Conservation (phyloP, 2,113 vertebrate genomes). For the Progne subis region DNA sequence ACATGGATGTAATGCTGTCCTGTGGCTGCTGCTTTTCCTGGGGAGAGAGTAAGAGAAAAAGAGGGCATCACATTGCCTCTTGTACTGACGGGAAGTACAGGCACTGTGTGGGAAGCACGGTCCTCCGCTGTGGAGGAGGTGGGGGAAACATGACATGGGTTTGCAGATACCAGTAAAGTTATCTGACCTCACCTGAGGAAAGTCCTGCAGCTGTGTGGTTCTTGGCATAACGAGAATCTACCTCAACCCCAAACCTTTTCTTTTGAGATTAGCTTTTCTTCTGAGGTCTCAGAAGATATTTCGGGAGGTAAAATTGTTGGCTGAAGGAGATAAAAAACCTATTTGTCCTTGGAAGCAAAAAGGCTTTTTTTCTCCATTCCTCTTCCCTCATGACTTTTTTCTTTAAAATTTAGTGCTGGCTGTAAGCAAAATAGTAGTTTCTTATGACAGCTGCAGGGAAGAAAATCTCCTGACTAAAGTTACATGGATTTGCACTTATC, state of each 20-base stretch:
- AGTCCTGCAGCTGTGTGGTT: background rate
- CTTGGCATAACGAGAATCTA: background rate
- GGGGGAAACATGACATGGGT: background rate
- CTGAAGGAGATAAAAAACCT: background rate
- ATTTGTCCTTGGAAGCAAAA: background rate
- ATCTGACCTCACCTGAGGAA: background rate
- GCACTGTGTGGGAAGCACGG: background rate
- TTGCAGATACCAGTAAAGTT: background rate
- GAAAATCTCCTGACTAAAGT: background rate
- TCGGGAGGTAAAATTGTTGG: background rate
- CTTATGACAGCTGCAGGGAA: background rate
- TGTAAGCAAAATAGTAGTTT: background rate
- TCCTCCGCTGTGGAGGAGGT: accelerated
- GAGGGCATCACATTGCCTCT: background rate
- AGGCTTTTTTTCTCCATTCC: background rate
- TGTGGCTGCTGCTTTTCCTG: background rate
- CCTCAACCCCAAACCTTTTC: background rate
- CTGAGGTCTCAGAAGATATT: background rate
- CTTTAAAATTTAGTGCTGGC: background rate
- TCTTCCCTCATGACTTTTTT: background rate
- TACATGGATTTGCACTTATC: background rate
- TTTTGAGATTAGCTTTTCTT: background rate
- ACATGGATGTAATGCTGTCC: accelerated
- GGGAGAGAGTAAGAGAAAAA: background rate
- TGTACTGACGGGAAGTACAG: background rate